Percentiles rank a stretch among this genome's conserved stretches.
Evolutionary conservation across 1,140 invertebrate species (phyloP).

Genomic region (Brachionus calyciflorus): DNA sequence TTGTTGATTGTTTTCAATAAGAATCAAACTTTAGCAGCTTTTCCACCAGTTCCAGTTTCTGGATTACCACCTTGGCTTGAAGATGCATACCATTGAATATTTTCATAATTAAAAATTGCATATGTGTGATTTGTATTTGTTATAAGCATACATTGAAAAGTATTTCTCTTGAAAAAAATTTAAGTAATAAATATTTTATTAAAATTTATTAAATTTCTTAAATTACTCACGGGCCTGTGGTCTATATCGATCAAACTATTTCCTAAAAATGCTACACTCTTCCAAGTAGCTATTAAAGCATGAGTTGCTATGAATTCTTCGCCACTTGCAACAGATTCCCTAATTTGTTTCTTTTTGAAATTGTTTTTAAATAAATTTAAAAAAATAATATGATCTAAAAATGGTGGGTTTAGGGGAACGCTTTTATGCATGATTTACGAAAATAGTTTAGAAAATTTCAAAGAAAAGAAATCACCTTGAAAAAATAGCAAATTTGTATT

Average conservation of each 20-base stretch:
- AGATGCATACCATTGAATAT: conserved; percentile 84
- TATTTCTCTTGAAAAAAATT: conserved; percentile 72
- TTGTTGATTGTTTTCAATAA: neutral
- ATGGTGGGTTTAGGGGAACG: too few relatives aligned
- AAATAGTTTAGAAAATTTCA: too few relatives aligned
- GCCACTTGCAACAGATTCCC: conserved; percentile 64
- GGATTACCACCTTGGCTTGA: conserved; percentile 65
- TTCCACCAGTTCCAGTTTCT: conserved; percentile 40
- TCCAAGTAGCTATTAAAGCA: conserved; percentile 85
- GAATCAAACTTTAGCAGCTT: conserved; percentile 15
- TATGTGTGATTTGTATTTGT: conserved; percentile 79
- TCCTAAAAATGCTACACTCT: conserved; percentile 83
- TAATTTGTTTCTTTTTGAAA: conserved; percentile 34
- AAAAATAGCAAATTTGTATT: too few relatives aligned
- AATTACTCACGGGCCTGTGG: conserved; percentile 68
- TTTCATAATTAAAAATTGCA: conserved; percentile 85
- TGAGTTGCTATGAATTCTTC: conserved; percentile 84
- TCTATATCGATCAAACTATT: conserved; percentile 49
- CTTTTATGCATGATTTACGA: too few relatives aligned
- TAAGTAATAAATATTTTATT: neutral
- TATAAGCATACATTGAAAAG: conserved; percentile 84
- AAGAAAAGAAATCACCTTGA: too few relatives aligned
- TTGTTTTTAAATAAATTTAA: neutral
- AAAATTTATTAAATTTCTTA: neutral
- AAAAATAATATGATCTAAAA: neutral